phyloP scores from a whole-genome alignment of 2,113 vertebrate species.

The Dendropsophus ebraccatus region DNA sequence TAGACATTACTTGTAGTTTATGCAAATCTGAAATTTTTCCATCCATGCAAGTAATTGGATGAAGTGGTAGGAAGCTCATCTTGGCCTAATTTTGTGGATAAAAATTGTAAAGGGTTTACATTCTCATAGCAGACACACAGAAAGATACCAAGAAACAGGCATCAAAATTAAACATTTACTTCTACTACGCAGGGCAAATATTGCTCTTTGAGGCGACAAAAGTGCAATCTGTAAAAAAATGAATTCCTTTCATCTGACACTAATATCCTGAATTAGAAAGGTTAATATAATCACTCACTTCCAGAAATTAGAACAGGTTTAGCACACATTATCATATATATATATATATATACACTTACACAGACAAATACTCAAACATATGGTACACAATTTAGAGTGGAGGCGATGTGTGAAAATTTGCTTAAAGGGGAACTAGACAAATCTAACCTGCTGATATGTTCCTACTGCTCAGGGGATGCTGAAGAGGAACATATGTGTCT shows the following conservation, averaged over 20 bases:
- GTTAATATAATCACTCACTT: conserved; percentile 5
- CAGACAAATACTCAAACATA: background rate
- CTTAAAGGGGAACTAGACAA: too few relatives aligned
- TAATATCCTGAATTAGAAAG: conserved; percentile 33
- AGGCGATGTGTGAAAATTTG: too few relatives aligned
- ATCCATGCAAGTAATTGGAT: conserved; percentile 47
- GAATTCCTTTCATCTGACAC: conserved; percentile 38
- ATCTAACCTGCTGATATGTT: too few relatives aligned
- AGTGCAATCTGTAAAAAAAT: conserved; percentile 2
- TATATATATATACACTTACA: background rate
- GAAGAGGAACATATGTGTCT: too few relatives aligned
- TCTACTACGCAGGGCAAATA: conserved; percentile 11
- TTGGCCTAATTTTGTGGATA: conserved; percentile 42
- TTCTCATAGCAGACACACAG: background rate
- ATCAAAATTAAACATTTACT: conserved; percentile 41
- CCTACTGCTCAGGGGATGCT: too few relatives aligned
- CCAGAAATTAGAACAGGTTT: background rate
- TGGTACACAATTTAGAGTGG: background rate
- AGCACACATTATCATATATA: background rate
- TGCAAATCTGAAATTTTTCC: conserved; percentile 22
- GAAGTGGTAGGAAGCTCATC: conserved; percentile 22
- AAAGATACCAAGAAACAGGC: conserved; percentile 10
- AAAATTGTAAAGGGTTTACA: conserved; percentile 6
- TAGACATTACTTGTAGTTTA: conserved; percentile 42
- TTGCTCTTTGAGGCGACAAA: conserved; percentile 33